These are phyloP conservation scores for Geococcyx californianus DNA, from an alignment of 2,113 vertebrate species.

Conservation along the genomic window DNA sequence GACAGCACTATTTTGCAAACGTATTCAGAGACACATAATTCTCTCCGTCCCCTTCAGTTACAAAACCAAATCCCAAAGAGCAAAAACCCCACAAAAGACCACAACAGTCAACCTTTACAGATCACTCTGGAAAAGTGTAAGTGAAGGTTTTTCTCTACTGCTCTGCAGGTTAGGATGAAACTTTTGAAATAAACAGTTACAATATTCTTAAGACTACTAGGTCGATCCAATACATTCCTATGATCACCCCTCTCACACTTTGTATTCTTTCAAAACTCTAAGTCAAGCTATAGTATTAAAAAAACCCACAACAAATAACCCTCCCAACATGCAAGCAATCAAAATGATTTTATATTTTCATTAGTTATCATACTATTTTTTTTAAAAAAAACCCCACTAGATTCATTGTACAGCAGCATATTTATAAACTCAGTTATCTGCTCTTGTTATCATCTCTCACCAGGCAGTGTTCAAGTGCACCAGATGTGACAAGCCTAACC, in stretches of 20 bases:
- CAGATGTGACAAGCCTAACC: background rate
- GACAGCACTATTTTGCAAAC: background rate
- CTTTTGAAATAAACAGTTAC: background rate
- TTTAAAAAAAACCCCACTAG: background rate
- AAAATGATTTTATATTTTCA: background rate
- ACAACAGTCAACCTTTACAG: background rate
- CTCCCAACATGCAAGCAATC: background rate
- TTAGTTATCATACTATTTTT: background rate
- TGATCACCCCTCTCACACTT: background rate
- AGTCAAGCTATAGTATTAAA: background rate
- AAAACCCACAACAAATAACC: fast-evolving
- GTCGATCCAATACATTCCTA: background rate
- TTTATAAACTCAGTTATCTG: background rate
- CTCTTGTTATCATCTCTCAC: background rate
- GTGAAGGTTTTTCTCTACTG: background rate
- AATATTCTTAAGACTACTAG: background rate
- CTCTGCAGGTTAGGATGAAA: background rate
- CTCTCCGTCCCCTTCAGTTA: background rate
- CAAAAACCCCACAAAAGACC: background rate
- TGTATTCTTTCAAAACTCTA: background rate
- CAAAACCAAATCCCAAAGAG: fast-evolving
- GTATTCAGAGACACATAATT: fast-evolving
- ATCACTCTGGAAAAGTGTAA: background rate
- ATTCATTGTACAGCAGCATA: background rate
- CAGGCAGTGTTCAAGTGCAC: background rate